These are phyloP conservation scores for Heterochromis multidens DNA, from an alignment of 2,113 vertebrate genomes.

Conservation along the genomic window DNA sequence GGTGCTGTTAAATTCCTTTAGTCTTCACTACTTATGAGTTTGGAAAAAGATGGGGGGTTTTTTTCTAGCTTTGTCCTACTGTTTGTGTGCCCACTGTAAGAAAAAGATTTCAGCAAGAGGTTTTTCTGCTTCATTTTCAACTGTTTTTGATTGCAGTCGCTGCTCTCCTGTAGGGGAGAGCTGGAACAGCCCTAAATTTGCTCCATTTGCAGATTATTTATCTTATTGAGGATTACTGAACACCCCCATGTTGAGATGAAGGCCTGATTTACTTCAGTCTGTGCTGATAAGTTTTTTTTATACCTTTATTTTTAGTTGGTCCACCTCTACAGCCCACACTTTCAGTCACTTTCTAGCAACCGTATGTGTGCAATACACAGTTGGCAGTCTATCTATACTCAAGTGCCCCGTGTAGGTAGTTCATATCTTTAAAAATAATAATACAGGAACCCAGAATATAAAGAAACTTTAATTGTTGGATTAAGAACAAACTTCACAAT, in stretches of 20 bases:
- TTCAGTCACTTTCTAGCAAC: background rate
- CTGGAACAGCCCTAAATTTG: background rate
- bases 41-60: background rate
- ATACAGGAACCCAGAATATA: background rate
- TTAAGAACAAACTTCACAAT: background rate
- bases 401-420: background rate
- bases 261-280: background rate
- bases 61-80: too few relatives aligned
- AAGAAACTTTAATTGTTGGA: slow-evolving; percentile 12
- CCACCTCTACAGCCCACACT: background rate
- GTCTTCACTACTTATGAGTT: background rate
- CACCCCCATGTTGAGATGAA: background rate
- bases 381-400: background rate
- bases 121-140: background rate
- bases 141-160: background rate
- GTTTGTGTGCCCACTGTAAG: background rate
- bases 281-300: too few relatives aligned
- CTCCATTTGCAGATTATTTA: background rate
- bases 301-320: too few relatives aligned
- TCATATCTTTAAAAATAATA: background rate
- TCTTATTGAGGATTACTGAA: background rate
- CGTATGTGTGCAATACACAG: too few relatives aligned
- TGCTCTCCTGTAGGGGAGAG: background rate
- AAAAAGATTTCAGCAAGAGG: background rate
- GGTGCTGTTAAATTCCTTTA: background rate